These are phyloP conservation scores for Patella pellucida DNA, from an alignment of 2,888 invertebrate species.

Conservation along the genomic window DNA sequence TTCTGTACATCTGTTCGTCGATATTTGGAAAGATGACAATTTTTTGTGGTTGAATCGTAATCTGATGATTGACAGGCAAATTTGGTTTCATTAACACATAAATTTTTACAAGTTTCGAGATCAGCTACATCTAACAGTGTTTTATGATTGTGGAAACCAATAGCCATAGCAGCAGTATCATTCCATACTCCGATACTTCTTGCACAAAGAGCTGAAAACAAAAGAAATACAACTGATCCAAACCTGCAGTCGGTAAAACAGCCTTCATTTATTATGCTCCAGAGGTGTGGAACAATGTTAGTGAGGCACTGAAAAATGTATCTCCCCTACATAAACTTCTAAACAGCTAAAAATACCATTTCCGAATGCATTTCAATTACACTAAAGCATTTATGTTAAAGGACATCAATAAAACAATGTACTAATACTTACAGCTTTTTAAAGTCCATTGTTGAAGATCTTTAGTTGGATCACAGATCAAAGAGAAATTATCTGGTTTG, in stretches of 20 bases:
- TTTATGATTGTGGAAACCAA: slow-evolving; percentile 43
- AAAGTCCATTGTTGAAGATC: slow-evolving; percentile 32
- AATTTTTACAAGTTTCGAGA: slow-evolving; percentile 30
- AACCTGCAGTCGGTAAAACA: neutral
- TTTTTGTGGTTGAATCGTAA: slow-evolving; percentile 25
- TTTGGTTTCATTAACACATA: slow-evolving; percentile 32
- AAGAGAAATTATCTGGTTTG: slow-evolving; percentile 39
- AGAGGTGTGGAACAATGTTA: too few species aligned
- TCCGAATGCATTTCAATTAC: too few species aligned
- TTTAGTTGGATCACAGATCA: slow-evolving; percentile 34
- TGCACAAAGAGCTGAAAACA: slow-evolving; percentile 37
- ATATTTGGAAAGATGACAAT: slow-evolving; percentile 39
- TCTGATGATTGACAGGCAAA: slow-evolving; percentile 45
- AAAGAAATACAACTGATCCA: neutral
- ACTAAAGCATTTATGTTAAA: too few species aligned
- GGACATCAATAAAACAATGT: too few species aligned
- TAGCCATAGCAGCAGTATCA: slow-evolving; percentile 20
- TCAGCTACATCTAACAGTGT: slow-evolving; percentile 23
- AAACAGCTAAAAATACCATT: too few species aligned
- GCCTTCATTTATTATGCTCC: neutral
- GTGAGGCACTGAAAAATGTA: too few species aligned
- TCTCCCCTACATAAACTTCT: too few species aligned
- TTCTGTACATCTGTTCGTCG: slow-evolving; percentile 32
- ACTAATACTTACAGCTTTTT: slow-evolving; percentile 27
- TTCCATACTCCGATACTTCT: slow-evolving; percentile 30